Evolutionary conservation across 2,888 invertebrate species (phyloP), one percentile per base, ranked within the genome.

Genomic region (Acrobasis suavella): DNA sequence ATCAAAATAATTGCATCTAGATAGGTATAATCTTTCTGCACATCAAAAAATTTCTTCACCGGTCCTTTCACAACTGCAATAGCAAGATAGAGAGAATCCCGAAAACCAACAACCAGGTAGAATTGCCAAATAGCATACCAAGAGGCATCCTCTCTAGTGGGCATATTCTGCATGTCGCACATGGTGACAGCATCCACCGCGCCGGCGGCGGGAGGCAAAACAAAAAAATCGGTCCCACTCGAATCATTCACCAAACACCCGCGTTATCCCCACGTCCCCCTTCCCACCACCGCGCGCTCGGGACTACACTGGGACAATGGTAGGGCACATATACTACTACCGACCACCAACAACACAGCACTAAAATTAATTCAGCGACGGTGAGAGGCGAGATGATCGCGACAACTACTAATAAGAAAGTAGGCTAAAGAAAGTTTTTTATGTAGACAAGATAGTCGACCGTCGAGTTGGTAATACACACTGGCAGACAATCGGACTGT

Each of bases 391-490:
- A 87, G 82, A 51, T 87, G 89, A 88, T 86, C 84, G 79, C 81
- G 83, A 77, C 76, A 77, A 80, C 75, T 73, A 74, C 82, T 75
- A 78, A 77, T 80, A 86, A 85, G 91, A 92, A 93, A 93, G 92
- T 92, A 83, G 93, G 92, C 89, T 91, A 89, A 92, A 91, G 92
- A 92, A 93, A 93, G 92, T 92, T 91, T 90, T 86, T 87, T 85
- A 80, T 82, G 83, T 84, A 75, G 78, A 81, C 83, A 72, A 76
- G 80, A 85, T 80, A 85, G 81, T 84, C 79, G 77, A 83, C 85
- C 69, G 77, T 81, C 85, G 73, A 85, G 85, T 85, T 82, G 72
- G 82, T 76, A 85, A 81, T 84, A 87, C 86, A 83, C 83, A 81
- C 84, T 79, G 74, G 69, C 78, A 72, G 75, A 65, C 71, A 74